Evolutionary conservation across 2,888 invertebrate genomes (phyloP).

Genomic region (Eupeodes latifasciatus): DNA sequence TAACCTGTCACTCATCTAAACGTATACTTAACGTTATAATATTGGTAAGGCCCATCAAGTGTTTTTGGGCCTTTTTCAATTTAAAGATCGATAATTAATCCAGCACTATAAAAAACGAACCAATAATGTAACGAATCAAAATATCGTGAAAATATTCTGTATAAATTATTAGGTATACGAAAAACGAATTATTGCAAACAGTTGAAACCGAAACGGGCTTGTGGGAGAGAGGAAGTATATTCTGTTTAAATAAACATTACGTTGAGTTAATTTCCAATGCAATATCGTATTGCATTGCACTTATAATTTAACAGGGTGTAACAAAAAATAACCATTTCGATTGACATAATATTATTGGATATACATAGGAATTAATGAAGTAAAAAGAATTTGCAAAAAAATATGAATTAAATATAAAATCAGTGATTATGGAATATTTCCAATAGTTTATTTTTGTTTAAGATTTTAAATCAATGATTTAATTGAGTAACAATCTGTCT

Average conservation of each 20-base stretch:
- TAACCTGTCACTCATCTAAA: too few relatives aligned
- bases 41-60: not conserved
- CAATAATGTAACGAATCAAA: not conserved
- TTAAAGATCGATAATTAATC: not conserved
- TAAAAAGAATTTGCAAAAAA: not conserved
- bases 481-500: too few relatives aligned
- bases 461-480: too few relatives aligned
- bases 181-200: not conserved
- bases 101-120: not conserved
- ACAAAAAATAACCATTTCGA: not conserved
- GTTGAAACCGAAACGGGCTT: slow-evolving; percentile 9
- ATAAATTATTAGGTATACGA: not conserved
- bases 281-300: slow-evolving; percentile 45
- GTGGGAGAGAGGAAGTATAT: slow-evolving; percentile 55
- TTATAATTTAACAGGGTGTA: slow-evolving; percentile 41
- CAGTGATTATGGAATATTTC: too few relatives aligned
- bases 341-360: not conserved
- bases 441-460: too few relatives aligned
- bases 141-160: slow-evolving; percentile 49
- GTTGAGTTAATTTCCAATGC: slow-evolving; percentile 48
- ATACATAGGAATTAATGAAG: too few relatives aligned
- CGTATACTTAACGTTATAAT: too few relatives aligned
- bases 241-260: slow-evolving; percentile 22
- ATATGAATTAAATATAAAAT: not conserved
- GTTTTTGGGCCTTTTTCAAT: not conserved